phyloP scores from a whole-genome alignment of 1,140 invertebrate species.

The Aphis gossypii region DNA sequence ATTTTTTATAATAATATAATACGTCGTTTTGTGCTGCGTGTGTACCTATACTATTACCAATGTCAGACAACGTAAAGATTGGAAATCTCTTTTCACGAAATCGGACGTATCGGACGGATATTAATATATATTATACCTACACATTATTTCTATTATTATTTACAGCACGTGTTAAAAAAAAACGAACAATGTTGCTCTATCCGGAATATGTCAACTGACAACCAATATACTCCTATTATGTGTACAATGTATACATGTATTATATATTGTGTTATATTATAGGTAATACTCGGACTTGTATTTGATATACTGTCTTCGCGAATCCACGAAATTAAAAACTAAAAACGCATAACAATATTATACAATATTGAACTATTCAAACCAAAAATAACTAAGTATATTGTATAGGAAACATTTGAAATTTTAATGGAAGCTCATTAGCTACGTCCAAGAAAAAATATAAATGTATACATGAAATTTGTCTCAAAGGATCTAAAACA shows the following conservation, averaged over 20 bases:
- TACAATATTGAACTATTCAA: no score
- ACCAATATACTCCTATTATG: background rate
- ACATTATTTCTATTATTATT: background rate
- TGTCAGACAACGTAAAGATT: background rate
- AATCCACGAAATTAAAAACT: no score
- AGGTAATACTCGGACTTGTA: background rate
- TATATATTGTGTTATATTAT: background rate
- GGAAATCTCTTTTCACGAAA: background rate
- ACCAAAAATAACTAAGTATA: no score
- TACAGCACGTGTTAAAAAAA: background rate
- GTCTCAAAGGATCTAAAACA: background rate
- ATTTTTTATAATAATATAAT: background rate
- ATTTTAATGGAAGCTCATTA: no score
- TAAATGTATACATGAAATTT: background rate
- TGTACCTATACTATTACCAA: background rate
- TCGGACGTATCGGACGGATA: background rate
- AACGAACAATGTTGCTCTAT: background rate
- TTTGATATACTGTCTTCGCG: no score
- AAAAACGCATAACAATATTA: no score
- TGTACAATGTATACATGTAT: no score
- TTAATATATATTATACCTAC: background rate
- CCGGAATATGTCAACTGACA: background rate
- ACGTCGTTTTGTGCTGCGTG: background rate
- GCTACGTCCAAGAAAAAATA: no score
- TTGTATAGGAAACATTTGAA: no score